Conservation (phyloP, 2,888 invertebrate genomes). For the Melieria crassipennis region DNA sequence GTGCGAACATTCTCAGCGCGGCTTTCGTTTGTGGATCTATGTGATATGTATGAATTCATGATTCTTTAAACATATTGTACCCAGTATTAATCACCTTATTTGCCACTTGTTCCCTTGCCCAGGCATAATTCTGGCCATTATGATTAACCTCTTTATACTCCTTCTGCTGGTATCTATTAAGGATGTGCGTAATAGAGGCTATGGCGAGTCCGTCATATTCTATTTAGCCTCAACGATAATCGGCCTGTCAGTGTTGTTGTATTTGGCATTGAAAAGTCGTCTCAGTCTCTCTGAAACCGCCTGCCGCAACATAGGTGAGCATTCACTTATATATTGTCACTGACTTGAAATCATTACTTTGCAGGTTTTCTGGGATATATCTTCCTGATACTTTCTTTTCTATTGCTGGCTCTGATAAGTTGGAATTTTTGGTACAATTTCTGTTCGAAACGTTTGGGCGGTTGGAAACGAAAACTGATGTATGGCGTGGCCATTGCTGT, state of each 20-base stretch:
- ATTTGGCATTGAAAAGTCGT: slow-evolving; percentile 55
- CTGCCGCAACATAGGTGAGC: slow-evolving; percentile 53
- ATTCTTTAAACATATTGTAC: not conserved
- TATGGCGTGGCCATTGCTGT: slow-evolving; percentile 43
- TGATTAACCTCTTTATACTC: slow-evolving; percentile 52
- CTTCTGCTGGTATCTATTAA: slow-evolving; percentile 50
- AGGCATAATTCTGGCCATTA: slow-evolving; percentile 54
- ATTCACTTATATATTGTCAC: not conserved
- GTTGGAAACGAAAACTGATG: slow-evolving; percentile 50
- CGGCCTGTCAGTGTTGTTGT: slow-evolving; percentile 51
- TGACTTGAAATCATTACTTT: not conserved
- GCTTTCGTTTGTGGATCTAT: slow-evolving; percentile 57
- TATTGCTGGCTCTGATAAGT: slow-evolving; percentile 53
- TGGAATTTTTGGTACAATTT: slow-evolving; percentile 54
- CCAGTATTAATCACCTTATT: not conserved
- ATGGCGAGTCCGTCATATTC: slow-evolving; percentile 54
- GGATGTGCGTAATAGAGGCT: slow-evolving; percentile 54
- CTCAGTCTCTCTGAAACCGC: slow-evolving; percentile 52
- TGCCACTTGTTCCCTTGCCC: not conserved
- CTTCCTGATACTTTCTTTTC: slow-evolving; percentile 54
- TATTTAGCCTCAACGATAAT: slow-evolving; percentile 50
- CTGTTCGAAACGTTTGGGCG: slow-evolving; percentile 43
- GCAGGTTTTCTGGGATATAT: slow-evolving; percentile 56
- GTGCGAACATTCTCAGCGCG: slow-evolving; percentile 54
- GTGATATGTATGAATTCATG: slow-evolving; percentile 50